A percentile compares a stretch with the other conserved stretches of the same genome.
These are phyloP conservation scores for Clangula hyemalis DNA, from an alignment of 2,797 vertebrate genomes.

Conservation along the genomic window DNA sequence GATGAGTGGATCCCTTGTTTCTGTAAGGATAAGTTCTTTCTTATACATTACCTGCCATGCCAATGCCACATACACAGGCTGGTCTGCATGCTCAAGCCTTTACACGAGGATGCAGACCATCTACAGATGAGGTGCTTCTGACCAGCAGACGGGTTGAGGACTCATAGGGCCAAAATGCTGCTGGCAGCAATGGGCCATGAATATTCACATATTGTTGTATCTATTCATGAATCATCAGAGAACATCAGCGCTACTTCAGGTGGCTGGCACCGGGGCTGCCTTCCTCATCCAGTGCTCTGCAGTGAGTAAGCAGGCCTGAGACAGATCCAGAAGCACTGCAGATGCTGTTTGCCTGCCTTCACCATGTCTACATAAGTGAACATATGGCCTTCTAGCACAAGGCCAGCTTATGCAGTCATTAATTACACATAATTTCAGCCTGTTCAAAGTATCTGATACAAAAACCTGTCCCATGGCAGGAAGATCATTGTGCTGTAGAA, in stretches of 20 bases:
- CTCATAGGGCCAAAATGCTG: not conserved
- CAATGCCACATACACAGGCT: not conserved
- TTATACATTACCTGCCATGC: not conserved
- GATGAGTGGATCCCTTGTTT: not conserved
- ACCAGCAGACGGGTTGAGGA: not conserved
- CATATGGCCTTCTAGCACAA: slow-evolving; percentile 47
- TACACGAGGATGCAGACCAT: not conserved
- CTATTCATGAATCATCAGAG: not conserved
- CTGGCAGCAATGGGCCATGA: fast-evolving
- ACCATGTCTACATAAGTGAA: slow-evolving; percentile 1
- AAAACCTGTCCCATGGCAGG: slow-evolving; percentile 10
- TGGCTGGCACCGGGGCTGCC: not conserved
- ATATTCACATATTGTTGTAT: not conserved
- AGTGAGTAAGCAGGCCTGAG: slow-evolving; percentile 46
- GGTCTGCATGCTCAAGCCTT: not conserved
- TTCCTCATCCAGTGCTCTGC: not conserved
- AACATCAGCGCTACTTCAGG: slow-evolving; percentile 1
- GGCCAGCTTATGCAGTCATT: slow-evolving; percentile 30
- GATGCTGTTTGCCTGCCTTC: slow-evolving; percentile 53
- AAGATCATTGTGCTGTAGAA: not conserved
- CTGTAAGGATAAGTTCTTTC: not conserved
- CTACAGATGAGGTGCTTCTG: not conserved
- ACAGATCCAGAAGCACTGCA: slow-evolving; percentile 27
- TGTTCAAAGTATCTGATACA: not conserved
- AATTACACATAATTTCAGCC: slow-evolving; percentile 47